Evolutionary conservation across 2,113 vertebrate species (phyloP), one percentile per base, ranked within the genome.

Genomic region (Pomatorhinus ruficollis): DNA sequence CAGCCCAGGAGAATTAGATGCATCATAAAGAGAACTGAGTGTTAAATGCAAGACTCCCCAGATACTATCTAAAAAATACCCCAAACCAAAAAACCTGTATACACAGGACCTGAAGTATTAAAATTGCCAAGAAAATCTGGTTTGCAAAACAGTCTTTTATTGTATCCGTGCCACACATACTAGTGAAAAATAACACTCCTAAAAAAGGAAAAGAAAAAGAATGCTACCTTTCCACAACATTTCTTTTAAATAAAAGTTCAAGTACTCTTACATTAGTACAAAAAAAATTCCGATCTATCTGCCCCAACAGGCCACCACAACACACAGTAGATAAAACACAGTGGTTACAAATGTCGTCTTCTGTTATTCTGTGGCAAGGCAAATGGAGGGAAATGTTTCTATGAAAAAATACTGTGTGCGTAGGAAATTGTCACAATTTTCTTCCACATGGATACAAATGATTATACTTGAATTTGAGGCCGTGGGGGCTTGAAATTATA

Each of bases 121-220:
- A 97, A 97, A 95, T 90, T 65, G 88, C 85, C 56, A 94, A 96
- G 95, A 97, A 96, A 97, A 97, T 95, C 89, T 98, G 98, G 98
- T 98, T 99, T 99, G 99, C 98, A 99, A 99, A 99, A 99, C 99
- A 99, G 98, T 99, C 98, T 99, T 99, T 99, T 99, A 99, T 99
- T 99, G 99, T 99, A 99, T 99, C 99, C 98, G 99, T 99, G 99
- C 99, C 99, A 99, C 98, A 99, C 98, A 98, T 98, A 99, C 99
- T 99, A 99, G 98, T 99, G 99, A 99, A 99, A 99, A 99, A 99
- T 99, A 99, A 99, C 99, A 99, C 98, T 99, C 98, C 98, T 99
- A 99, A 98, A 99, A 99, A 98, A 99, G 99, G 98, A 80, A 99
- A 99, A 98, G 54, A 89, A 99, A 98, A 99, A 99, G 98, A 99